A percentile compares a stretch with the other conserved stretches of the same genome.
Evolutionary conservation across 2,797 vertebrate species (phyloP).

Genomic region (Acanthiza pusilla): DNA sequence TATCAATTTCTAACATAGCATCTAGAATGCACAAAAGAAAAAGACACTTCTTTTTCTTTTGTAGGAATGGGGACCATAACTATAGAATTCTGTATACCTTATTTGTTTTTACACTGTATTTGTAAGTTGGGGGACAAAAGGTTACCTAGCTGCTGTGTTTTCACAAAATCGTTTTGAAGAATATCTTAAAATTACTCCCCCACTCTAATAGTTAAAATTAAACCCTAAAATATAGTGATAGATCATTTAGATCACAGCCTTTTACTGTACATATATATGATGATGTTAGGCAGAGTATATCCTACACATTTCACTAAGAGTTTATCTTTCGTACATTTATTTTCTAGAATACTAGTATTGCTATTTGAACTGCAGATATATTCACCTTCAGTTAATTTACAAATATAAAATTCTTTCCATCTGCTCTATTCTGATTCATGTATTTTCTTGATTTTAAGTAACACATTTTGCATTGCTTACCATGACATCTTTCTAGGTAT

Average conservation of each 20-base stretch:
- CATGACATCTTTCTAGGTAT: neutral
- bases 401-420: neutral
- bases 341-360: neutral
- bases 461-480: neutral
- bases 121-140: neutral
- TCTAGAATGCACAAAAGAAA: neutral
- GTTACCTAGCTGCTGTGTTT: neutral
- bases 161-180: neutral
- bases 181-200: neutral
- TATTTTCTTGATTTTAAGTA: neutral
- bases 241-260: neutral
- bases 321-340: neutral
- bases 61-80: neutral
- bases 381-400: neutral
- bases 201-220: neutral
- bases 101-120: neutral
- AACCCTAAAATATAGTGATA: neutral
- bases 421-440: neutral
- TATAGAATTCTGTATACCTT: neutral
- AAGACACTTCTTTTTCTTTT: fast-evolving
- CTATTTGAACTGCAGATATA: neutral
- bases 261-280: neutral
- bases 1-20: neutral
- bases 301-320: neutral
- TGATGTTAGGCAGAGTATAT: neutral